These are phyloP conservation scores for Morpho achilles DNA, from an alignment of 2,888 invertebrate species.

Conservation along the genomic window DNA sequence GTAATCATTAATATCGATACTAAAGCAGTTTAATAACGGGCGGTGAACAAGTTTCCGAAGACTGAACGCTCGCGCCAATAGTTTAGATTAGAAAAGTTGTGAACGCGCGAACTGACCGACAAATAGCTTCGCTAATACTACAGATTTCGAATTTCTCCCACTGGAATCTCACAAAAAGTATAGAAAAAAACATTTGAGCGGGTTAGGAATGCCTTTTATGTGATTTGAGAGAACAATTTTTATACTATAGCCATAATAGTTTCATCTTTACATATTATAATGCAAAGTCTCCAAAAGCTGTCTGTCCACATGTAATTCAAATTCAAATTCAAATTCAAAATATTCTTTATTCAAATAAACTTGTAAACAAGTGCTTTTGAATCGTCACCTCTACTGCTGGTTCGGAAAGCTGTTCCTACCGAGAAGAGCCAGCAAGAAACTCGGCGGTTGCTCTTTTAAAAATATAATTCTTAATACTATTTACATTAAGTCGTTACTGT, in stretches of 20 bases:
- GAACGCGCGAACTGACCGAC: conserved; percentile 49
- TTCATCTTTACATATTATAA: conserved; percentile 2
- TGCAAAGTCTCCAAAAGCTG: too few species aligned
- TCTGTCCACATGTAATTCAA: too few species aligned
- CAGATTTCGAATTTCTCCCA: conserved; percentile 53
- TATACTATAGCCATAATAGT: conserved; percentile 26
- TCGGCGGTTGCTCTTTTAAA: too few species aligned
- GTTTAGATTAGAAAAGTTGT: conserved; percentile 77
- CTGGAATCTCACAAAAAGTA: conserved; percentile 53
- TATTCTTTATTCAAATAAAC: too few species aligned
- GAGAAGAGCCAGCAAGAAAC: too few species aligned
- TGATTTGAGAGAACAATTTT: conserved; percentile 30
- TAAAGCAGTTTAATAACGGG: conserved; percentile 25
- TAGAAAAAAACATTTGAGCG: conserved; percentile 32
- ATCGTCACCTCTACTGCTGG: too few species aligned
- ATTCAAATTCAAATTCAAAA: too few species aligned
- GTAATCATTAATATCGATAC: conserved; percentile 23
- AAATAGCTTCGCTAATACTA: conserved; percentile 75
- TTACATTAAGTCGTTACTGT: too few species aligned
- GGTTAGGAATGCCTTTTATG: conserved; percentile 24
- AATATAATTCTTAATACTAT: too few species aligned
- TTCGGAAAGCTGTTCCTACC: too few species aligned
- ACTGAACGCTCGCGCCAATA: conserved; percentile 56
- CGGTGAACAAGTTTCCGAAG: conserved; percentile 48
- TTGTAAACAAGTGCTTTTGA: too few species aligned